Percentiles rank a stretch among this genome's conserved stretches.
Conservation (phyloP, 2,888 invertebrate genomes). For the Chrysina gloriosa region DNA sequence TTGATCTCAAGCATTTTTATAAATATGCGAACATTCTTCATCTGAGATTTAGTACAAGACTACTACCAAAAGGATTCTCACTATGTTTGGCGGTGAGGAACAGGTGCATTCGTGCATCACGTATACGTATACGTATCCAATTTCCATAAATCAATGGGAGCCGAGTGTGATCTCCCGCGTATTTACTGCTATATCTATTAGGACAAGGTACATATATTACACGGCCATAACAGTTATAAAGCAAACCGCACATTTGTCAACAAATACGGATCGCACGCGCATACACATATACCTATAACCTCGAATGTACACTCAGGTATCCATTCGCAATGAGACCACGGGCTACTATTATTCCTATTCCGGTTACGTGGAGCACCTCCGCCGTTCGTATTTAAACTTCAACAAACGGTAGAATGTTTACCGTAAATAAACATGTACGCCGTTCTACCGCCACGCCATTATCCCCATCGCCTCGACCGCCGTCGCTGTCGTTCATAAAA, state of each 20-base stretch:
- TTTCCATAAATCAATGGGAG: background rate
- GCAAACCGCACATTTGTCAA: constrained; percentile 45
- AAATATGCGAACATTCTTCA: too few relatives aligned
- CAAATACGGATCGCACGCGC: constrained; percentile 42
- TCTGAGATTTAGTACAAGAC: too few relatives aligned
- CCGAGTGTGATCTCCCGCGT: background rate
- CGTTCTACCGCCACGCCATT: background rate
- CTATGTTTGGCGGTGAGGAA: too few relatives aligned
- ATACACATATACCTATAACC: constrained; percentile 37
- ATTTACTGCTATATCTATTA: constrained; percentile 29
- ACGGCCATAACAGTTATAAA: constrained; percentile 41
- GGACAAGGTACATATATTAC: constrained; percentile 37
- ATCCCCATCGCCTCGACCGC: background rate
- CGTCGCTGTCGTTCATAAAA: constrained; percentile 61
- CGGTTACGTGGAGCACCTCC: constrained; percentile 2
- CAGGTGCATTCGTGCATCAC: too few relatives aligned
- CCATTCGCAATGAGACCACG: background rate
- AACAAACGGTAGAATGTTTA: constrained; percentile 52
- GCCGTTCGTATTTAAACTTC: constrained; percentile 51
- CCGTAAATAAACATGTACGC: constrained; percentile 58
- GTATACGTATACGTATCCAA: background rate
- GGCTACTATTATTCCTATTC: constrained; percentile 20
- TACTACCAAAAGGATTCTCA: too few relatives aligned
- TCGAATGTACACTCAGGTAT: constrained; percentile 6
- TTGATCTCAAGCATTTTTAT: too few relatives aligned